Evolutionary conservation across 2,113 vertebrate species (phyloP).

Genomic region (Herpailurus yagouaroundi): DNA sequence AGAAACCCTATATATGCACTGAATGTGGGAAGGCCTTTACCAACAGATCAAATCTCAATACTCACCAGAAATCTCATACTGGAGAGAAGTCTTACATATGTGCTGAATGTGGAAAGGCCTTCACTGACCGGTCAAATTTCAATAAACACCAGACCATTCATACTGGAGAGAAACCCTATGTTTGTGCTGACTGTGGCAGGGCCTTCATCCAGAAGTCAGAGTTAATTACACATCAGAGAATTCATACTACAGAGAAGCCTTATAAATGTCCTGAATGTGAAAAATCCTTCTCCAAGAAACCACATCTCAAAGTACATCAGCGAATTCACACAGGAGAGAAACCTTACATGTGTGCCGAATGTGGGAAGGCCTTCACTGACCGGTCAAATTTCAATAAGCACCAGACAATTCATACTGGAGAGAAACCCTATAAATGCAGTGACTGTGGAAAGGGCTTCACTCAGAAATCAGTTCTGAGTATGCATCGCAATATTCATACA

Average conservation of each 20-base stretch:
- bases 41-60: conserved; percentile 77
- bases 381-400: conserved; percentile 80
- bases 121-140: conserved; percentile 78
- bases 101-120: conserved; percentile 78
- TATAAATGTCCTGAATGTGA: conserved; percentile 79
- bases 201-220: conserved; percentile 77
- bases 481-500: conserved; percentile 77
- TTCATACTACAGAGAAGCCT: conserved; percentile 77
- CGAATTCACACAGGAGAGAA: conserved; percentile 80
- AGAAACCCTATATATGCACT: conserved; percentile 77
- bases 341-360: conserved; percentile 76
- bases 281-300: conserved; percentile 78
- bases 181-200: conserved; percentile 73
- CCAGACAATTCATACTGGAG: conserved; percentile 78
- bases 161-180: conserved; percentile 74
- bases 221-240: conserved; percentile 75
- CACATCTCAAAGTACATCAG: conserved; percentile 78
- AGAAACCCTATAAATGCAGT: conserved; percentile 78
- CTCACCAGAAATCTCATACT: conserved; percentile 76
- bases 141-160: conserved; percentile 81
- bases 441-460: conserved; percentile 79
- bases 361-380: conserved; percentile 79
- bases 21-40: conserved; percentile 79
- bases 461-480: conserved; percentile 78
- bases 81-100: conserved; percentile 78